Evolutionary conservation across 2,888 invertebrate genomes (phyloP).

Genomic region (Tribolium freemani): DNA sequence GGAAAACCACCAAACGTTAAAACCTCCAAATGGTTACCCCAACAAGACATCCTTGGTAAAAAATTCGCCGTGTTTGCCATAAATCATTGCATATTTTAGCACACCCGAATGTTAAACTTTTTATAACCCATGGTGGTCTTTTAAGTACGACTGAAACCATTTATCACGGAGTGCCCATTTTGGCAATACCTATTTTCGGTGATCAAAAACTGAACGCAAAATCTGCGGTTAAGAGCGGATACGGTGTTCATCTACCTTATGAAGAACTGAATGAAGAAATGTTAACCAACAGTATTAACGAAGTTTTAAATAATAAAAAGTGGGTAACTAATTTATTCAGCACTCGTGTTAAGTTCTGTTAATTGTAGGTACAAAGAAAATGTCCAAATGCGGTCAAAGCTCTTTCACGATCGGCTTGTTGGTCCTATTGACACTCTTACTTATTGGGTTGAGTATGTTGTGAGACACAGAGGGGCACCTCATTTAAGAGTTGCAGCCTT

Average conservation of each 20-base stretch:
- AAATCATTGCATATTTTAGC: conserved; percentile 59
- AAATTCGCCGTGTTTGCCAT: conserved; percentile 50
- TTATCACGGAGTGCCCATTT: conserved; percentile 40
- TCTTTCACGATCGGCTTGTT: conserved; percentile 49
- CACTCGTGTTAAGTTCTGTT: background rate
- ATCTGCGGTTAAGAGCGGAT: background rate
- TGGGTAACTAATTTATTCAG: background rate
- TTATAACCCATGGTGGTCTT: conserved; percentile 40
- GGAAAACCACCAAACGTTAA: conserved; percentile 64
- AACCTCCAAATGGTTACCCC: conserved; percentile 61
- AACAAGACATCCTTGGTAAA: conserved; percentile 55
- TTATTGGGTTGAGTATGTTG: conserved; percentile 54
- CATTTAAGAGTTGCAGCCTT: conserved; percentile 53
- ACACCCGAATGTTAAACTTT: conserved; percentile 40
- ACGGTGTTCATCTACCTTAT: background rate
- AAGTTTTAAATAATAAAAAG: conserved; percentile 33
- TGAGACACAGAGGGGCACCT: conserved; percentile 52
- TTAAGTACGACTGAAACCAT: conserved; percentile 41
- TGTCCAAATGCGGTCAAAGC: conserved; percentile 45
- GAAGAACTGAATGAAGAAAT: background rate
- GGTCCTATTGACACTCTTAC: conserved; percentile 50
- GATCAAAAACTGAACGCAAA: background rate
- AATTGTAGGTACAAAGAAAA: conserved; percentile 11
- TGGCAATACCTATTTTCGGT: background rate
- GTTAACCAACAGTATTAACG: conserved; percentile 38